A percentile compares a stretch with the other conserved stretches of the same genome.
These are phyloP conservation scores for Lottia scabra DNA, from an alignment of 2,888 invertebrate genomes.

Conservation along the genomic window DNA sequence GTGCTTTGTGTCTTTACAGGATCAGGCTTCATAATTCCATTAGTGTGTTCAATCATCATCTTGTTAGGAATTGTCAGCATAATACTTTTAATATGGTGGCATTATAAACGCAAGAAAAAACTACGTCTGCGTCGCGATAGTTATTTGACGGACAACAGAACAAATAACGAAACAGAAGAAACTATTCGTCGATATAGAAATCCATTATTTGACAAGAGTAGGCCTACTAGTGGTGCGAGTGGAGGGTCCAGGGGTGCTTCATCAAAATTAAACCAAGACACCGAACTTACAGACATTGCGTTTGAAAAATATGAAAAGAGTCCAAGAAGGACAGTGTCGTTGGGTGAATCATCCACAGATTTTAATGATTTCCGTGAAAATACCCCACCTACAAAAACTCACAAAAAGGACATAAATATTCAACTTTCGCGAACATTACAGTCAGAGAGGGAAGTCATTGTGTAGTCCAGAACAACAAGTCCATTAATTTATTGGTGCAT, in stretches of 20 bases:
- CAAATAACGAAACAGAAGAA: slow-evolving; percentile 93
- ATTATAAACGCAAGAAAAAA: slow-evolving; percentile 73
- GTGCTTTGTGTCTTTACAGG: slow-evolving; percentile 25
- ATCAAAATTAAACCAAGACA: slow-evolving; percentile 58
- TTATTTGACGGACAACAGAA: slow-evolving; percentile 76
- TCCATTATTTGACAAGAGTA: slow-evolving; percentile 76
- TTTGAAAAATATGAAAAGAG: slow-evolving; percentile 60
- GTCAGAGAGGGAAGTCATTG: slow-evolving; percentile 54
- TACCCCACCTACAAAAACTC: slow-evolving; percentile 42
- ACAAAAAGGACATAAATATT: slow-evolving; percentile 59
- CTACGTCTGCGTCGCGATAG: slow-evolving; percentile 66
- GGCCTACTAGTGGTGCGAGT: slow-evolving; percentile 48
- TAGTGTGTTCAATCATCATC: slow-evolving; percentile 61
- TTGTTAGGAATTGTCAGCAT: slow-evolving; percentile 55
- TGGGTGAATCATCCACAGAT: slow-evolving; percentile 45
- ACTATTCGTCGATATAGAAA: slow-evolving; percentile 86
- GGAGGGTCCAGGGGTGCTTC: slow-evolving; percentile 60
- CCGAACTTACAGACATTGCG: slow-evolving; percentile 75
- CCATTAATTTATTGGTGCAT: not conserved
- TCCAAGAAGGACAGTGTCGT: slow-evolving; percentile 43
- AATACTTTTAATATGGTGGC: slow-evolving; percentile 65
- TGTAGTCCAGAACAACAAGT: slow-evolving; percentile 30
- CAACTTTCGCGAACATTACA: slow-evolving; percentile 44
- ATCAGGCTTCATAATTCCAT: slow-evolving; percentile 50
- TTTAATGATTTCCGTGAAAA: slow-evolving; percentile 51